Evolutionary conservation across 2,888 invertebrate species (phyloP).

Genomic region (Dynastes hyllus): DNA sequence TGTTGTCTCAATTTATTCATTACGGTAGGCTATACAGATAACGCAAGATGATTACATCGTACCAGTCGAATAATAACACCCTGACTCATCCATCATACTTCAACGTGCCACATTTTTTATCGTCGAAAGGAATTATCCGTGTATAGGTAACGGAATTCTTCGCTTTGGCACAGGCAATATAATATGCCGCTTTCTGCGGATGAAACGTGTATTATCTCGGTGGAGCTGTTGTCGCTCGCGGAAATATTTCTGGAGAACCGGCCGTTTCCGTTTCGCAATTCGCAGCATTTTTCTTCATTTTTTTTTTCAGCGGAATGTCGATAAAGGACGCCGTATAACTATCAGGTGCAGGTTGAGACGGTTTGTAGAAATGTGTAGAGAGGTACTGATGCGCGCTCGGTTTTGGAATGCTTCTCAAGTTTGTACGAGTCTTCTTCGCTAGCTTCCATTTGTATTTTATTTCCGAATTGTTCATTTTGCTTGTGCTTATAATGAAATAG

Average conservation of each 20-base stretch:
- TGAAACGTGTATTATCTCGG: background rate
- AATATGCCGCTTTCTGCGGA: slow-evolving; percentile 13
- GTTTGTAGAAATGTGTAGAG: background rate
- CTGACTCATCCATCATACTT: slow-evolving; percentile 28
- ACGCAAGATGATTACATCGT: slow-evolving; percentile 2
- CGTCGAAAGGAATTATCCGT: slow-evolving; percentile 16
- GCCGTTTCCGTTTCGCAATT: background rate
- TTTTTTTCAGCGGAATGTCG: too few relatives aligned
- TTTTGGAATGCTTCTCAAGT: background rate
- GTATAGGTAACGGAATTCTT: slow-evolving; percentile 6
- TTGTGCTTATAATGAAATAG: background rate
- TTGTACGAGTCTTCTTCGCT: background rate
- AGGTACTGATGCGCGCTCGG: background rate
- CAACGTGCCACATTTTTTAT: slow-evolving; percentile 13
- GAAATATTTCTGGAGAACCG: background rate
- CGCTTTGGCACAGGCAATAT: slow-evolving; percentile 1
- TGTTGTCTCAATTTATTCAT: slow-evolving; percentile 8
- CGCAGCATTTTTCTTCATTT: slow-evolving; percentile 7
- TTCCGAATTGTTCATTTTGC: background rate
- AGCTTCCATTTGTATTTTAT: background rate
- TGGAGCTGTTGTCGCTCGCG: background rate
- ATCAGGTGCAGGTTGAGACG: slow-evolving; percentile 2
- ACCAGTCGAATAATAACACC: slow-evolving; percentile 17
- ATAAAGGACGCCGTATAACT: background rate
- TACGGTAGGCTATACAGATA: background rate